phyloP scores from a whole-genome alignment of 2,888 invertebrate genomes.

The Scrobipalpa costella region DNA sequence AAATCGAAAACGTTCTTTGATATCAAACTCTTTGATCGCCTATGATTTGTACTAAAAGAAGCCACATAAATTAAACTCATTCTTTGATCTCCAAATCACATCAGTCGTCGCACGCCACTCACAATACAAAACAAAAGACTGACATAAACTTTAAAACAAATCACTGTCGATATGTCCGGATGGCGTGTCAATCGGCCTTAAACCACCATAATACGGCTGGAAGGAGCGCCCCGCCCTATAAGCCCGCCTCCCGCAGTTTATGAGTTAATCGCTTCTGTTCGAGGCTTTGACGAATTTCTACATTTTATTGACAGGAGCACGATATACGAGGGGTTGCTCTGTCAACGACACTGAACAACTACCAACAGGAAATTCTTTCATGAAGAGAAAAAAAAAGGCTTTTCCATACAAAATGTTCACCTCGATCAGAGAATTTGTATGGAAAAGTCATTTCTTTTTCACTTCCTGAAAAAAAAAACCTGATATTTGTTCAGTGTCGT shows the following conservation, averaged over 20 bases:
- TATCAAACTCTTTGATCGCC: too few species aligned
- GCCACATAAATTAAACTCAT: too few species aligned
- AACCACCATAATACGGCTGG: conserved; percentile 20
- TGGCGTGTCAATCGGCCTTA: conserved; percentile 20
- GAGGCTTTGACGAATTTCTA: conserved; percentile 71
- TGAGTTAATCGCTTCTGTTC: conserved; percentile 71
- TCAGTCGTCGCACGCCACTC: neutral
- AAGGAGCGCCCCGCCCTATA: conserved; percentile 20
- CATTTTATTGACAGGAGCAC: conserved; percentile 56
- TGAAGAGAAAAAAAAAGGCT: too few species aligned
- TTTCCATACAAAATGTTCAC: too few species aligned
- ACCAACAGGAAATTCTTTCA: too few species aligned
- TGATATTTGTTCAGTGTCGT: too few species aligned
- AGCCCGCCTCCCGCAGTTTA: conserved; percentile 46
- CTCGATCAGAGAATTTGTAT: too few species aligned
- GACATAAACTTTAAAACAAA: conserved; percentile 9
- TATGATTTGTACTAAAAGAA: too few species aligned
- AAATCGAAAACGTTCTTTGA: too few species aligned
- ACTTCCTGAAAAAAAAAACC: too few species aligned
- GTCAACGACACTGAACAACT: too few species aligned
- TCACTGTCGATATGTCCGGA: conserved; percentile 17
- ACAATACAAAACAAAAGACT: neutral
- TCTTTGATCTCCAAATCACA: conserved; percentile 4
- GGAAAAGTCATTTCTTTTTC: too few species aligned
- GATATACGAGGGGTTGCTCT: neutral